These are phyloP conservation scores for Eristalis pertinax DNA, from an alignment of 2,888 invertebrate genomes.

Conservation along the genomic window DNA sequence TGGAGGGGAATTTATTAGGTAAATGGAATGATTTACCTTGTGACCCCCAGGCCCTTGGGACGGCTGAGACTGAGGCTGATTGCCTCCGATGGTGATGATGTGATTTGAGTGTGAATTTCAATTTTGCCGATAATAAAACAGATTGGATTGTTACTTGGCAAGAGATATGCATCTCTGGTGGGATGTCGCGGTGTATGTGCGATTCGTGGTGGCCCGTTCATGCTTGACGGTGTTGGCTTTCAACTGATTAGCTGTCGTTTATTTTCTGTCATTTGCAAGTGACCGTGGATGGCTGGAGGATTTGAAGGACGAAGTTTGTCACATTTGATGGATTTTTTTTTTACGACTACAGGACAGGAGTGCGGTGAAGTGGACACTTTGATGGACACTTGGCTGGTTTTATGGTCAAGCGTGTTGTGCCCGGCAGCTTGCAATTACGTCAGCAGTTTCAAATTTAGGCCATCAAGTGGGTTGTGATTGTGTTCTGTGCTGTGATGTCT, in stretches of 20 bases:
- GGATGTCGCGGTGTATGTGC: background rate
- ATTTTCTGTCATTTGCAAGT: background rate
- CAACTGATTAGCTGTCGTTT: background rate
- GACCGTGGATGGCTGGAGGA: background rate
- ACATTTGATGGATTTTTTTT: background rate
- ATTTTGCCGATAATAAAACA: slow-evolving; percentile 6
- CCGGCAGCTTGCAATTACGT: background rate
- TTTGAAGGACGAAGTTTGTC: background rate
- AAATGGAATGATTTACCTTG: slow-evolving; percentile 54
- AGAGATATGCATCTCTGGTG: background rate
- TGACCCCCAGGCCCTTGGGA: slow-evolving; percentile 4
- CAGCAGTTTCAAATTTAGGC: background rate
- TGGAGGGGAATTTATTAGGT: slow-evolving; percentile 38
- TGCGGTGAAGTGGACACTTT: background rate
- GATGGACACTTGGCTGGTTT: background rate
- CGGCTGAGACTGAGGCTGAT: slow-evolving; percentile 1
- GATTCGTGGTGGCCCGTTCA: background rate
- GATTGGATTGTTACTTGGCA: background rate
- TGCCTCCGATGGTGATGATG: slow-evolving; percentile 48
- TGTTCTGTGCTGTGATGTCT: background rate
- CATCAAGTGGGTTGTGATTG: background rate
- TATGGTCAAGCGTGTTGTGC: background rate
- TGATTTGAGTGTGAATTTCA: slow-evolving; percentile 44
- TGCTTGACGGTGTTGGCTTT: background rate
- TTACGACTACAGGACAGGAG: background rate